Percentiles rank a stretch among this genome's conserved stretches.
Conservation (phyloP, 2,888 invertebrate species). For the Sarcophaga subvicina region DNA sequence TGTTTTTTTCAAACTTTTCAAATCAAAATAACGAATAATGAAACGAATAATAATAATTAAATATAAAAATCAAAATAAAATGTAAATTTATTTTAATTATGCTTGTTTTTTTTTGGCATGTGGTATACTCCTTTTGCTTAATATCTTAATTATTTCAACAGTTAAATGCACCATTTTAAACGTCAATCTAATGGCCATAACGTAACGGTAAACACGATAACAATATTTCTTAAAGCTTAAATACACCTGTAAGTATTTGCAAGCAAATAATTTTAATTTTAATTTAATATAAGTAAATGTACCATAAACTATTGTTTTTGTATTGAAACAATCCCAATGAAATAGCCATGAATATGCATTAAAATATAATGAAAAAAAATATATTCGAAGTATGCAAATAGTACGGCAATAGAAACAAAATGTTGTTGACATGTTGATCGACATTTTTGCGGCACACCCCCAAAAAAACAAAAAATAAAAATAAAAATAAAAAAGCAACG, state of each 20-base stretch:
- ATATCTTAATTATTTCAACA: constrained; percentile 58
- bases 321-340: neutral
- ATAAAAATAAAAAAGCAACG: neutral
- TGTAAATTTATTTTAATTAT: constrained; percentile 34
- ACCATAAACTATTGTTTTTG: neutral
- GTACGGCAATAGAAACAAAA: constrained; percentile 39
- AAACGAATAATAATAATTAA: neutral
- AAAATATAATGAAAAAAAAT: neutral
- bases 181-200: constrained; percentile 32
- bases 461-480: constrained; percentile 34
- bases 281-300: neutral
- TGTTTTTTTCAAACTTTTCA: no score
- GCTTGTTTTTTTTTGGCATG: constrained; percentile 44
- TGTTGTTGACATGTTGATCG: constrained; percentile 70
- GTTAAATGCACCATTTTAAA: constrained; percentile 40
- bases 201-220: neutral
- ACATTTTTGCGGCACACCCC: constrained; percentile 70
- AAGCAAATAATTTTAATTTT: neutral
- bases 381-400: constrained; percentile 29
- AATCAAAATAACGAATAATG: no score
- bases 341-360: constrained; percentile 19
- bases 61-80: constrained; percentile 24
- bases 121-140: constrained; percentile 49
- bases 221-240: constrained; percentile 21
- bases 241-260: constrained; percentile 12